Conservation (phyloP, 2,888 invertebrate species). For the Dicycla oo region DNA sequence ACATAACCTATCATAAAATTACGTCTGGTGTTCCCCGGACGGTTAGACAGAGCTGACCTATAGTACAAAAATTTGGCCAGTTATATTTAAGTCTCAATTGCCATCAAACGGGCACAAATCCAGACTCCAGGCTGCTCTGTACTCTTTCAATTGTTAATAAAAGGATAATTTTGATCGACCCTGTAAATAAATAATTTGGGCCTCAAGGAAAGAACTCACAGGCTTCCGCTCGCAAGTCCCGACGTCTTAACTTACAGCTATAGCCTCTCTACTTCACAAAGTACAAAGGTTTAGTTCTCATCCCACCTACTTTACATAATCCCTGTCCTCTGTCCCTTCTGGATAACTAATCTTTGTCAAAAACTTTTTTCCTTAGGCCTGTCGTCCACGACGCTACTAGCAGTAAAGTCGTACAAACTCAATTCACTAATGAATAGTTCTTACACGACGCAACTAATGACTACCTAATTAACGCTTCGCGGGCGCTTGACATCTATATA, state of each 20-base stretch:
- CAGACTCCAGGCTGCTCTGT: not conserved
- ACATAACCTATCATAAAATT: not conserved
- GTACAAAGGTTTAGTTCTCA: slow-evolving; percentile 33
- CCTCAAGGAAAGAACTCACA: not conserved
- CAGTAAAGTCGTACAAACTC: not conserved
- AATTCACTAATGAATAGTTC: not conserved
- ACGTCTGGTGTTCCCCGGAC: no score
- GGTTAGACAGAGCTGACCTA: no score
- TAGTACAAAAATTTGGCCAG: not conserved
- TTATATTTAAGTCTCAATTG: not conserved
- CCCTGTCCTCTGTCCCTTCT: slow-evolving; percentile 26
- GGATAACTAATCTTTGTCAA: slow-evolving; percentile 45
- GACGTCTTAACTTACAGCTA: not conserved
- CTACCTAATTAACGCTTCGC: not conserved
- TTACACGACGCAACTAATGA: not conserved
- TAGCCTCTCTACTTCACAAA: not conserved
- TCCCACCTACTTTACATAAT: slow-evolving; percentile 44
- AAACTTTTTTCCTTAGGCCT: slow-evolving; percentile 39
- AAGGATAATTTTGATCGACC: not conserved
- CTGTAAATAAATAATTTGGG: slow-evolving; percentile 2
- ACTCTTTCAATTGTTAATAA: not conserved
- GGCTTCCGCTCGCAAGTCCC: not conserved
- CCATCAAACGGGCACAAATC: not conserved
- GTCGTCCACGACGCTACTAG: not conserved
- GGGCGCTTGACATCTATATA: no score